phyloP scores from a whole-genome alignment of 2,888 invertebrate genomes.

The Stomorhina lunata region DNA sequence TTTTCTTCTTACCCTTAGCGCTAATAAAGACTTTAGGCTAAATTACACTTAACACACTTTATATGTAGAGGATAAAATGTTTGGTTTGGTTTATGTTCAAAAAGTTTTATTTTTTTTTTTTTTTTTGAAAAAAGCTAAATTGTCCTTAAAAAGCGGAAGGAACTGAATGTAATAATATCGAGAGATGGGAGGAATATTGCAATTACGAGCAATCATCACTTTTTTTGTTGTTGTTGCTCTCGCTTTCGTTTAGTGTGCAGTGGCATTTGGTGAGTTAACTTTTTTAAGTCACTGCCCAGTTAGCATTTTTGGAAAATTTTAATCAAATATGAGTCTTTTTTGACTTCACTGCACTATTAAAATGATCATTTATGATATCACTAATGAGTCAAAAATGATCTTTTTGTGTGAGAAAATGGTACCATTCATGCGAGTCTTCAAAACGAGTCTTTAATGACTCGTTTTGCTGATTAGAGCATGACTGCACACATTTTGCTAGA shows the following conservation, averaged over 20 bases:
- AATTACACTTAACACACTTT: not conserved
- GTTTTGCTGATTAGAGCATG: too few species aligned
- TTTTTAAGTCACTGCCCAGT: too few species aligned
- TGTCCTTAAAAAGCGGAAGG: slow-evolving; percentile 32
- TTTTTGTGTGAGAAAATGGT: too few species aligned
- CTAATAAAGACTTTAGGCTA: slow-evolving; percentile 23
- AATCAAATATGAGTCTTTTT: too few species aligned
- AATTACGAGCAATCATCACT: slow-evolving; percentile 53
- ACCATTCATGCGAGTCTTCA: too few species aligned
- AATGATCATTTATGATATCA: too few species aligned
- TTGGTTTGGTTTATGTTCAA: not conserved
- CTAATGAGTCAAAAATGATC: too few species aligned
- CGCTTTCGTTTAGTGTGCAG: not conserved
- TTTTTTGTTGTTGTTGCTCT: not conserved
- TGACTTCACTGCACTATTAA: too few species aligned
- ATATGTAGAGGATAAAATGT: not conserved
- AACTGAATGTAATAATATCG: slow-evolving; percentile 22
- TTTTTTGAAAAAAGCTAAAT: slow-evolving; percentile 1
- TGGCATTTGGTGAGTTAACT: not conserved
- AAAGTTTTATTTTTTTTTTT: not conserved
- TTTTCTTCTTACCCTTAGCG: not conserved
- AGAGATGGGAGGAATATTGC: slow-evolving; percentile 33
- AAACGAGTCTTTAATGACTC: too few species aligned
- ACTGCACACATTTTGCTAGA: too few species aligned
- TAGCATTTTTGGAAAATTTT: too few species aligned